Evolutionary conservation across 2,797 vertebrate genomes (phyloP), one percentile per base, ranked within the genome.

Genomic region (Macrochelys suwanniensis): DNA sequence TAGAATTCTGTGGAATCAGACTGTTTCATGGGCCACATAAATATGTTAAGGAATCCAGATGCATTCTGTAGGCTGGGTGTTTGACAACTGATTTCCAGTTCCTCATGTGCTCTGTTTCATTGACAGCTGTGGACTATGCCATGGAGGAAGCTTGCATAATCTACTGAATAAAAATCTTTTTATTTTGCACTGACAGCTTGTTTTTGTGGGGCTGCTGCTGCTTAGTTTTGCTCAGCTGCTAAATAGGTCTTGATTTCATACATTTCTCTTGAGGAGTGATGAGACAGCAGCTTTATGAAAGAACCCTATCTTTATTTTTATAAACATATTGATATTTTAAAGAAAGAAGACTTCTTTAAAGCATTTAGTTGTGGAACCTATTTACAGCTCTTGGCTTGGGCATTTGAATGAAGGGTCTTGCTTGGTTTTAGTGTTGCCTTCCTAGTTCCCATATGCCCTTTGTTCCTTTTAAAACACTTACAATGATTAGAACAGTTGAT

Each of bases 281-380:
- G 45, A 74, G 47, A 80, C 47, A 12, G 87, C 53, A 68, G 25
- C 80, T 74, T 84, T 78, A 80, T 42, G 5, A 26, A 56, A 87
- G 82, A 37, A 51, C 59, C 37, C 7, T 87, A 74, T 89, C 89
- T 87, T 89, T 49, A 6, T 87, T 85, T 85, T 42, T 82, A 87
- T 81, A 88, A 88, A 13, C 71, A 25, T 15, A 80, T 37, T 71
- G 50, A 6, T 51, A 28, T 56, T 82, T 87, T 89, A 26, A 93
- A 85, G 81, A 86, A 90, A 57, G n/a, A 23, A 37, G 68, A 71
- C 5, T 33, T 74, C 28, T 37, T 79, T 51, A 51, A 54, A 80
- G 80, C 68, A 17, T 8, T 26, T 85, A 19, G 57, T 5, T 33
- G 6, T 90, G 13, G 47, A 49, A 49, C 45, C 45, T 47, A 16